A percentile compares a stretch with the other conserved stretches of the same genome.
Evolutionary conservation across 2,797 vertebrate species (phyloP).

Genomic region (Phrynocephalus forsythii): DNA sequence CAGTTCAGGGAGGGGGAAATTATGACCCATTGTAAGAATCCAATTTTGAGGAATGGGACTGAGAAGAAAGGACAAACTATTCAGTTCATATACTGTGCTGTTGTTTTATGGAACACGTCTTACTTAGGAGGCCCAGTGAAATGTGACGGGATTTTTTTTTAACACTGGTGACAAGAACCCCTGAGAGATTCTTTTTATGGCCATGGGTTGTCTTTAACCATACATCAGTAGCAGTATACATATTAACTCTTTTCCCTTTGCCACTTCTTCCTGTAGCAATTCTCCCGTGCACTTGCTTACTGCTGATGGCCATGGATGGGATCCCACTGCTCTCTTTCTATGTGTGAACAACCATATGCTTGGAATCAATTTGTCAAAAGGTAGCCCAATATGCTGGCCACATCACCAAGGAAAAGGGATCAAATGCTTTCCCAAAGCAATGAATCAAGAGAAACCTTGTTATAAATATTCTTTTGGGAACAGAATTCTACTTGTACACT

Average conservation of each 20-base stretch:
- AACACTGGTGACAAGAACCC: background rate
- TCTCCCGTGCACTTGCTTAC: background rate
- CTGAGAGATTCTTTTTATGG: slow-evolving; percentile 46
- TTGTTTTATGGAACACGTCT: background rate
- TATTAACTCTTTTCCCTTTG: slow-evolving; percentile 28
- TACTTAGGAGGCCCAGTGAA: background rate
- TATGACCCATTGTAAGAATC: background rate
- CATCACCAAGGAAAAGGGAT: slow-evolving; percentile 50
- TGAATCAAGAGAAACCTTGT: slow-evolving; percentile 23
- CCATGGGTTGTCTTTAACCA: slow-evolving; percentile 55
- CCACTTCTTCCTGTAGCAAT: background rate
- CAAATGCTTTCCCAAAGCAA: slow-evolving; percentile 59
- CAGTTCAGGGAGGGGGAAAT: background rate
- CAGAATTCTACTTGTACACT: slow-evolving; percentile 36
- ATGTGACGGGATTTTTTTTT: slow-evolving; percentile 12
- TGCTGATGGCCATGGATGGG: slow-evolving; percentile 31
- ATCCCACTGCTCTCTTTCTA: slow-evolving; percentile 45
- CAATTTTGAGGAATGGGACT: background rate
- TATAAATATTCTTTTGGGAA: slow-evolving; percentile 61
- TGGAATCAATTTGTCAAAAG: slow-evolving; percentile 42
- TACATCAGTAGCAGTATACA: slow-evolving; percentile 51
- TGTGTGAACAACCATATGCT: slow-evolving; percentile 38
- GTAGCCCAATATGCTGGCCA: slow-evolving; percentile 32
- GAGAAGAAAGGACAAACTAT: background rate
- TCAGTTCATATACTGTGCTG: background rate